Percentiles rank a stretch among this genome's conserved stretches.
Evolutionary conservation across 2,888 invertebrate genomes (phyloP).

Genomic region (Epinotia brunnichana): DNA sequence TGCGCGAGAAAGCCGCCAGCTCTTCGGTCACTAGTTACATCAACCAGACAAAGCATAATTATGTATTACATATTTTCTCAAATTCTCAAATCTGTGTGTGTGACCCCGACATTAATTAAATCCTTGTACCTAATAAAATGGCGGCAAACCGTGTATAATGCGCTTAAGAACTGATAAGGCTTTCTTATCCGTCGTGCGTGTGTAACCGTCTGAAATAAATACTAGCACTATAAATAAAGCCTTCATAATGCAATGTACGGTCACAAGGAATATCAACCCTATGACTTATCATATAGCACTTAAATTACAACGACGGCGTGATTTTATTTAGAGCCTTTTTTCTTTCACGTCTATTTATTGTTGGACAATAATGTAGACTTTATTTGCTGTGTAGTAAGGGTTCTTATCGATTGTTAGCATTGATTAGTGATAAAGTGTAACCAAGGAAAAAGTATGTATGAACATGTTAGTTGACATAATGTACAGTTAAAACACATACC

Average conservation of each 20-base stretch:
- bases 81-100: background rate
- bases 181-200: constrained; percentile 53
- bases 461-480: background rate
- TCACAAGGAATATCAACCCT: background rate
- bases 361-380: background rate
- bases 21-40: no score
- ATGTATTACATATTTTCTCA: no score
- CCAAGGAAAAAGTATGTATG: background rate
- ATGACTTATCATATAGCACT: background rate
- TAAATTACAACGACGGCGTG: background rate
- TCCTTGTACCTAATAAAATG: constrained; percentile 35
- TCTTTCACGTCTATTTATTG: background rate
- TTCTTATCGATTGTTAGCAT: background rate
- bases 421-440: background rate
- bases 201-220: constrained; percentile 28
- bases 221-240: background rate
- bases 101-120: constrained; percentile 11
- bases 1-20: no score
- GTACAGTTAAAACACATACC: background rate
- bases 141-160: constrained; percentile 44
- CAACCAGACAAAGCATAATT: no score
- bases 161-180: constrained; percentile 57
- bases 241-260: background rate
- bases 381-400: constrained; percentile 1
- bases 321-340: background rate